These are phyloP conservation scores for Carcina quercana DNA, from an alignment of 2,888 invertebrate genomes.

Conservation along the genomic window DNA sequence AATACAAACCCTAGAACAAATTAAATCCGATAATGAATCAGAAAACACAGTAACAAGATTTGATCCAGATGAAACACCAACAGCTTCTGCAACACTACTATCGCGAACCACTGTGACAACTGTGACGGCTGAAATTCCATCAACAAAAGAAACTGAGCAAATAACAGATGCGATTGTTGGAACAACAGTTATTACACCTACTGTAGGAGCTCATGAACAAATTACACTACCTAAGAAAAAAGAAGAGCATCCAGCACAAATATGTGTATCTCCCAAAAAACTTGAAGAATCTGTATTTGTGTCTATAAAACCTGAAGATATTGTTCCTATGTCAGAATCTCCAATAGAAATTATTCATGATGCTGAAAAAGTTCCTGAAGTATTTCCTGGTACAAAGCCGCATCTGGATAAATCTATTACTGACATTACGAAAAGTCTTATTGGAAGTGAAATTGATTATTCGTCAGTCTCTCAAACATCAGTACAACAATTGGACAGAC, in stretches of 20 bases:
- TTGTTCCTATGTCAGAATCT: not conserved
- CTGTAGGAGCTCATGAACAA: not conserved
- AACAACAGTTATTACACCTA: not conserved
- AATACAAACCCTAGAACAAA: not conserved
- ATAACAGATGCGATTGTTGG: not conserved
- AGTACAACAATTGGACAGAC: too few relatives aligned
- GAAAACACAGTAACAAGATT: conserved; percentile 4
- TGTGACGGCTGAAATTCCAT: not conserved
- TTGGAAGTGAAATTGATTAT: conserved; percentile 30
- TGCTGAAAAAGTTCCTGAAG: too few relatives aligned
- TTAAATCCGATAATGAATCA: not conserved
- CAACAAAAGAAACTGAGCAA: not conserved
- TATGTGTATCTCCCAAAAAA: too few relatives aligned
- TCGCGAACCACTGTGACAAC: not conserved
- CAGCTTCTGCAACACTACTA: conserved; percentile 5
- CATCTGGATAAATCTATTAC: too few relatives aligned
- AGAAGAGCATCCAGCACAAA: too few relatives aligned
- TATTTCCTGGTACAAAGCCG: too few relatives aligned
- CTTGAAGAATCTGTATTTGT: too few relatives aligned
- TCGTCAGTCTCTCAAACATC: conserved; percentile 14
- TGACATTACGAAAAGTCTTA: conserved; percentile 22
- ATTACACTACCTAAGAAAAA: not conserved
- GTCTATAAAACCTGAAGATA: not conserved
- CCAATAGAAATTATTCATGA: conserved; percentile 1
- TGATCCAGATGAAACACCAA: not conserved